Base-by-base conservation (phyloP, 37 sponge, comb jelly and placozoan genomes). In the Halichondria panicea region DNA sequence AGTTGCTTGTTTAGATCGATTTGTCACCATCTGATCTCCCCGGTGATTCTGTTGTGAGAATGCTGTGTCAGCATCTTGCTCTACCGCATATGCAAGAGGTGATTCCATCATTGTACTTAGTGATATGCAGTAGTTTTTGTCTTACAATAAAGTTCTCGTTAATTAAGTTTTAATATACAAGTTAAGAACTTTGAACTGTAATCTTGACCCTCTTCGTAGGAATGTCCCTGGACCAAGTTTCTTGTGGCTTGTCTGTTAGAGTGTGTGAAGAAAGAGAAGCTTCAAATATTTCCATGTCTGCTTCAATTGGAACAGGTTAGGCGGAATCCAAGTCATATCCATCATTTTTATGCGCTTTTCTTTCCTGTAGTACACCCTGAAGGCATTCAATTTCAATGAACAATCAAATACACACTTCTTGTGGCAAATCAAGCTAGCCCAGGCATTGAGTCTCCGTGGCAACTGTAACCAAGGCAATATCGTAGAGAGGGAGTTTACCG, bases 231-330 rank as follows among this genome's bases (percentile, higher is more conserved):
- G 50, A 21, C 18, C 6, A 36, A 40, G 57, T 71, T 78, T 31
- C 28, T 55, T 3, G 21, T 28, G 15, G 54, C 80, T 52, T 61
- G 55, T 0, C 70, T 86, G 30, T n/a, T 79, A 58, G 88, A 87
- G 72, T 81, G 88, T 50, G 45, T 80, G 1, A 12, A 69, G 25
- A 40, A 69, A 25, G 87, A 87, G 71, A 75, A 80, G 64, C 46
- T 87, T 36, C 62, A 72, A 6, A 63, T 75, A 12, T 45, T 87
- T 19, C 66, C 76, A 27, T 12, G 55, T 3, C 66, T 70, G 58
- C 48, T 87, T 0, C 80, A 80, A 9, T 48, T 87, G 2, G 82
- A 81, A 18, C 40, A 81, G 81, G 88, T 87, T 12, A 7, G 46
- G n/a, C n/a, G 37, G 36, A 15, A 63, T 28, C 8, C 63, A 63